Percentiles rank a stretch among this genome's conserved stretches.
These are phyloP conservation scores for Drosophila pruinosa DNA, from an alignment of 1,140 invertebrate species.

Conservation along the genomic window DNA sequence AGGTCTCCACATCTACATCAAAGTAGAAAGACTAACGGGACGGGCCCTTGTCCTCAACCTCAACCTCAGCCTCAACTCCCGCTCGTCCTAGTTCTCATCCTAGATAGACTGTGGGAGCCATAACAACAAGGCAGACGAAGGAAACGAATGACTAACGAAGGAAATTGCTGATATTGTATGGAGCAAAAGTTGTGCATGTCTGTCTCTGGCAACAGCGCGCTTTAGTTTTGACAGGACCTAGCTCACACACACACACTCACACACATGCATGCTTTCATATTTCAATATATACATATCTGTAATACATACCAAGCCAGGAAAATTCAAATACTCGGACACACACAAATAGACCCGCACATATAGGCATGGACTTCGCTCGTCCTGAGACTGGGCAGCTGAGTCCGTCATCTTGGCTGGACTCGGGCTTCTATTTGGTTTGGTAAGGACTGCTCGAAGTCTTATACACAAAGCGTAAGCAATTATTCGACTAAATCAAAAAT, in stretches of 20 bases:
- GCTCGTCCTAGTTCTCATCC: background rate
- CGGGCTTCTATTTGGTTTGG: constrained; percentile 45
- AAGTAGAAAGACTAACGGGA: constrained; percentile 72
- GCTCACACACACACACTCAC: constrained; percentile 24
- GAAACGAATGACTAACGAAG: constrained; percentile 81
- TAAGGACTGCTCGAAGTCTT: constrained; percentile 6
- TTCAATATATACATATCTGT: constrained; percentile 33
- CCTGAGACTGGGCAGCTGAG: background rate
- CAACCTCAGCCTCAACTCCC: background rate
- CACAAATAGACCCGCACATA: constrained; percentile 27
- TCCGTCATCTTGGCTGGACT: background rate
- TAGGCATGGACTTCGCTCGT: background rate
- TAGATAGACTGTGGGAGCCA: constrained; percentile 52
- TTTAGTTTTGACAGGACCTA: constrained; percentile 76
- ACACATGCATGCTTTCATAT: constrained; percentile 7
- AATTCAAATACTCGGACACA: constrained; percentile 30
- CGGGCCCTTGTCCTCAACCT: constrained; percentile 41
- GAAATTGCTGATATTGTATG: constrained; percentile 81
- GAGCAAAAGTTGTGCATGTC: constrained; percentile 76
- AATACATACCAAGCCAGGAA: constrained; percentile 33
- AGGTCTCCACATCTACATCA: constrained; percentile 66
- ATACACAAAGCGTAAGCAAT: constrained; percentile 50
- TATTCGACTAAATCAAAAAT: constrained; percentile 37
- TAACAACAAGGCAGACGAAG: constrained; percentile 73
- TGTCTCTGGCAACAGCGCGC: constrained; percentile 68